These are phyloP conservation scores for Gryon sp. DNA, from an alignment of 1,140 invertebrate species.

Conservation along the genomic window DNA sequence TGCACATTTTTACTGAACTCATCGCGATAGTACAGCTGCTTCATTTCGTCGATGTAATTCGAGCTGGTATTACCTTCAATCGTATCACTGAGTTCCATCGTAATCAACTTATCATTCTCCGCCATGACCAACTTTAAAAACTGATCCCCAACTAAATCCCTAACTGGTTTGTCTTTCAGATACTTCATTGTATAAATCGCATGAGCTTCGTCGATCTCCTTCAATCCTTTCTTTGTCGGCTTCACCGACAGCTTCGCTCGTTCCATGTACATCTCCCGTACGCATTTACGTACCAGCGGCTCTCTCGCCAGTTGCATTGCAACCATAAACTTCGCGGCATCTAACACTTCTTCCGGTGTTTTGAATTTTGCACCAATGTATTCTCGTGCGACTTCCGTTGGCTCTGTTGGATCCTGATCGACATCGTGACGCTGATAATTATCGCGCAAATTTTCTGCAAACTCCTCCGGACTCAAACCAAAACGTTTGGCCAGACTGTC, in stretches of 20 bases:
- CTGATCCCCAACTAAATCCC: conserved; percentile 93
- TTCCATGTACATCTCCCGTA: conserved; percentile 95
- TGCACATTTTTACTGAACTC: conserved; percentile 98
- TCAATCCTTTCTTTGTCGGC: conserved; percentile 95
- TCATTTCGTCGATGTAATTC: conserved; percentile 94
- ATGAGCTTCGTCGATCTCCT: conserved; percentile 97
- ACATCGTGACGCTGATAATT: conserved; percentile 99
- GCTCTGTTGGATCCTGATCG: conserved; percentile 92
- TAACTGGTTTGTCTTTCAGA: conserved; percentile 95
- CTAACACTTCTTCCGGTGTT: conserved; percentile 87
- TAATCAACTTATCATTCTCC: conserved; percentile 92
- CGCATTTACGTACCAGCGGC: conserved; percentile 91
- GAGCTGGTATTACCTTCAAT: conserved; percentile 88
- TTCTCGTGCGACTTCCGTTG: conserved; percentile 88
- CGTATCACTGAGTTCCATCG: conserved; percentile 85
- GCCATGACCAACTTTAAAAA: conserved; percentile 92
- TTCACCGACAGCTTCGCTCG: conserved; percentile 89
- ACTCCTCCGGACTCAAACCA: conserved; percentile 96
- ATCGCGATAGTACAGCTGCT: conserved; percentile 94
- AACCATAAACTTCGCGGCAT: conserved; percentile 95
- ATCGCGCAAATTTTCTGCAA: conserved; percentile 97
- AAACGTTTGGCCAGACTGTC: conserved; percentile 93
- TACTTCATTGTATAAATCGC: conserved; percentile 94
- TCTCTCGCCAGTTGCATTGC: conserved; percentile 95
- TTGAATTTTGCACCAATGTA: conserved; percentile 82